Percentiles rank a stretch among this genome's conserved stretches.
Evolutionary conservation across 2,888 invertebrate genomes (phyloP).

Genomic region (Saturnia pavonia): DNA sequence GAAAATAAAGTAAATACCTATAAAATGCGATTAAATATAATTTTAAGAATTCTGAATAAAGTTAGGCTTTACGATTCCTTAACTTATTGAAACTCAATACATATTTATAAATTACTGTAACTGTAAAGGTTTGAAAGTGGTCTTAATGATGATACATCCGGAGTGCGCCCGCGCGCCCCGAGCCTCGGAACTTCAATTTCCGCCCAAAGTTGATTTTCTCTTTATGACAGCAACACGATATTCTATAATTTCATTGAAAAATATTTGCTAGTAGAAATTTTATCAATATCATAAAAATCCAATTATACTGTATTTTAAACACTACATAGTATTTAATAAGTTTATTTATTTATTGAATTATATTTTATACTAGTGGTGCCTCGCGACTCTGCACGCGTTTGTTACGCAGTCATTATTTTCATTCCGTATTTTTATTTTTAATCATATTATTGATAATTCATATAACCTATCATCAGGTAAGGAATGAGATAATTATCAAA

Average conservation of each 20-base stretch:
- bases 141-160: conserved; percentile 62
- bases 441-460: no score
- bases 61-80: not conserved
- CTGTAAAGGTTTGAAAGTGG: conserved; percentile 49
- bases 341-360: no score
- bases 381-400: no score
- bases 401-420: no score
- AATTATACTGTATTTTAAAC: not conserved
- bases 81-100: conserved; percentile 13
- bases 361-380: no score
- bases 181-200: conserved; percentile 75
- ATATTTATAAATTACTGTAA: conserved; percentile 47
- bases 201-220: conserved; percentile 66
- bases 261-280: conserved; percentile 38
- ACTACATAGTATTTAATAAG: no score
- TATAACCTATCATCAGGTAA: no score
- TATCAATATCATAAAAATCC: not conserved
- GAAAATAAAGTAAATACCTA: not conserved
- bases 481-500: no score
- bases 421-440: no score
- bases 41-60: not conserved
- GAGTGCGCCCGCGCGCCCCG: conserved; percentile 58
- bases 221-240: conserved; percentile 54
- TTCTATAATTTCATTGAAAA: conserved; percentile 42
- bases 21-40: no score